phyloP scores from a whole-genome alignment of 2,797 vertebrate genomes.

The Coranthus polyacanthus region DNA sequence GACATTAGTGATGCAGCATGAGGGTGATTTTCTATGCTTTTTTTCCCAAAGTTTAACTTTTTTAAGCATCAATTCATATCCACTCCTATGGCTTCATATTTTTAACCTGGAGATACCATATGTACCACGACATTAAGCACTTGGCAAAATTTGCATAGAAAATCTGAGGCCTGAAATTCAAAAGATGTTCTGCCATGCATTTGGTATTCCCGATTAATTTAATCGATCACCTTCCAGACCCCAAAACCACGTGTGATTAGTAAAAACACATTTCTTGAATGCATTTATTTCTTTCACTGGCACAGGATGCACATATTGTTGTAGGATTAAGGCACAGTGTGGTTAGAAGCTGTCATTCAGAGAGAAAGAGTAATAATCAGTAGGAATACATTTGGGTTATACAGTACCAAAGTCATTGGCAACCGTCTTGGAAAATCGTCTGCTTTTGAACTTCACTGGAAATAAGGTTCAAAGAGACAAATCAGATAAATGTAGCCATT shows the following conservation, averaged over 20 bases:
- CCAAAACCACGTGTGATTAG: conserved; percentile 74
- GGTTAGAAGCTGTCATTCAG: conserved; percentile 81
- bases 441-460: conserved; percentile 98
- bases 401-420: conserved; percentile 98
- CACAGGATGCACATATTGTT: conserved; percentile 76
- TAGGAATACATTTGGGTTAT: conserved; percentile 77
- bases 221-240: conserved; percentile 34
- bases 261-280: conserved; percentile 36
- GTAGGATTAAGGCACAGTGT: conserved; percentile 71
- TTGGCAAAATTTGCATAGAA: conserved; percentile 61
- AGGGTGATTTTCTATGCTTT: conserved; percentile 73
- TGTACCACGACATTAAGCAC: neutral
- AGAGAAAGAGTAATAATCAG: conserved; percentile 77
- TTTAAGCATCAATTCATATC: too few species aligned
- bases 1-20: conserved; percentile 52
- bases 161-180: conserved; percentile 53
- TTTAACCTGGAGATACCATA: neutral
- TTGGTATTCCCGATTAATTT: conserved; percentile 36
- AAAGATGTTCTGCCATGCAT: conserved; percentile 67
- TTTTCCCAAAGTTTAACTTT: too few species aligned
- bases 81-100: conserved; percentile 10
- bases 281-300: conserved; percentile 64
- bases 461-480: conserved; percentile 89
- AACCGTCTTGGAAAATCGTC: conserved; percentile 98
- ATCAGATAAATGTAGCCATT: conserved; percentile 77